Evolutionary conservation across 2,888 invertebrate genomes (phyloP).

Genomic region (Argynnis bischoffii): DNA sequence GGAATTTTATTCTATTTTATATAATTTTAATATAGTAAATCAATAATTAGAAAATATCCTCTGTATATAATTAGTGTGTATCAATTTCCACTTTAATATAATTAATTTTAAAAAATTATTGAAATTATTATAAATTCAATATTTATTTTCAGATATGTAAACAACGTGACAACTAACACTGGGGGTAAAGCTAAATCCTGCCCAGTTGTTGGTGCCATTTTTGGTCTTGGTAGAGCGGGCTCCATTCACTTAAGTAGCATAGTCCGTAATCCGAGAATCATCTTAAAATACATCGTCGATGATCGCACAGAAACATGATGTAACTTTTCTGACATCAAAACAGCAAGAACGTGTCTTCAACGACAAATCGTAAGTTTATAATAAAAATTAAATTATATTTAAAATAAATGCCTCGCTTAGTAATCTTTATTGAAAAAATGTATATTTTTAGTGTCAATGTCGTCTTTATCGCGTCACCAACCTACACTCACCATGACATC

Average conservation of each 20-base stretch:
- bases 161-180: conserved; percentile 59
- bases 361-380: conserved; percentile 73
- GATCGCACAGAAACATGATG: conserved; percentile 69
- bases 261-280: conserved; percentile 69
- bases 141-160: conserved; percentile 58
- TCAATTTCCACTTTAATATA: no score
- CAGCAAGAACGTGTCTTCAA: conserved; percentile 74
- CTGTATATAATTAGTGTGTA: no score
- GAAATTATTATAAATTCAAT: not conserved
- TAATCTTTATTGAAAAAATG: not conserved
- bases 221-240: conserved; percentile 84
- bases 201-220: conserved; percentile 76
- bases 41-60: no score
- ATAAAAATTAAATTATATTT: not conserved
- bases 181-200: conserved; percentile 43
- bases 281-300: conserved; percentile 82
- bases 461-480: conserved; percentile 83
- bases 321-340: conserved; percentile 72
- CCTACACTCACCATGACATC: conserved; percentile 81
- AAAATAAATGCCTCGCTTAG: not conserved
- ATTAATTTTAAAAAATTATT: no score
- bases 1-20: no score
- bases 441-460: conserved; percentile 65
- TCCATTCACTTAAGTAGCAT: conserved; percentile 82
- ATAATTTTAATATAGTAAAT: no score